phyloP scores from a whole-genome alignment of 2,888 invertebrate species.

The Lydus trimaculatus region DNA sequence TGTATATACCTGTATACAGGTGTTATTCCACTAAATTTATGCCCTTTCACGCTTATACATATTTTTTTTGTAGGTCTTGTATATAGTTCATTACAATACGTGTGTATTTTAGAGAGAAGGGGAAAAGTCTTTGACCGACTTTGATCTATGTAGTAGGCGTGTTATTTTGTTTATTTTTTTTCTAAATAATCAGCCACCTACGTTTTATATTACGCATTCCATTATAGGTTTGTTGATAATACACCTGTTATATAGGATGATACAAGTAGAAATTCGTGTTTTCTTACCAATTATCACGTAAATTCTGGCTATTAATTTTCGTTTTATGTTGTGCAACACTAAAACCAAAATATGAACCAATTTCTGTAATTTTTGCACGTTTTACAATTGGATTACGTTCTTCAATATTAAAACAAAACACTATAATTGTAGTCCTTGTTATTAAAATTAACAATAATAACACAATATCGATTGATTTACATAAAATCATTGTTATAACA shows the following conservation, averaged over 20 bases:
- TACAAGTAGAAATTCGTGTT: too few species aligned
- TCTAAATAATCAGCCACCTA: neutral
- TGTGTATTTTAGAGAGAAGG: neutral
- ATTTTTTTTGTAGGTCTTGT: neutral
- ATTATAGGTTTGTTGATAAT: neutral
- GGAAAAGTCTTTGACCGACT: neutral
- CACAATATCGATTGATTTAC: neutral
- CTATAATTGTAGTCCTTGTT: slow-evolving; percentile 33
- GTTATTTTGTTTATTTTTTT: neutral
- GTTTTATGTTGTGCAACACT: slow-evolving; percentile 50
- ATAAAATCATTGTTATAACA: neutral
- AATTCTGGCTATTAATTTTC: slow-evolving; percentile 23
- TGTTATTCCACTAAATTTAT: neutral
- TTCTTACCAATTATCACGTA: slow-evolving; percentile 41
- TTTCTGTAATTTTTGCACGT: slow-evolving; percentile 40
- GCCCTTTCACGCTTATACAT: neutral
- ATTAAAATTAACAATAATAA: slow-evolving; percentile 12
- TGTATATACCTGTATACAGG: neutral
- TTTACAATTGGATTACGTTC: slow-evolving; percentile 48
- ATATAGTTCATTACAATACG: neutral
- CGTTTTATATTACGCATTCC: neutral
- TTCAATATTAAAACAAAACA: slow-evolving; percentile 48
- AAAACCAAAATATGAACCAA: slow-evolving; percentile 50
- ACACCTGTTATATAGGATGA: too few species aligned
- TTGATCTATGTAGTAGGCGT: slow-evolving; percentile 3